Conservation (phyloP, 2,888 invertebrate species). For the Torymus aiolomorphi region DNA sequence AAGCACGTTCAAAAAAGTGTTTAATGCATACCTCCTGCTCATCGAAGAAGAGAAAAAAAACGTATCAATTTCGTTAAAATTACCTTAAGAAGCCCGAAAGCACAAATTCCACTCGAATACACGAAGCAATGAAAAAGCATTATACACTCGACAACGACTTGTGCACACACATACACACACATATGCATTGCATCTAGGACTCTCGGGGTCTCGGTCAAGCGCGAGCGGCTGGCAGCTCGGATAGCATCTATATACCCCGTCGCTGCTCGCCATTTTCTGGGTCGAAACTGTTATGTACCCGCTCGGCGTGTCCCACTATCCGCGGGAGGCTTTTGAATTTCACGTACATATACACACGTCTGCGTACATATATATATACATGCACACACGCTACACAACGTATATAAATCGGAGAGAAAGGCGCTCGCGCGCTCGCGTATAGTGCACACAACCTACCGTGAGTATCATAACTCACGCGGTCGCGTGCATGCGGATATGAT, state of each 20-base stretch:
- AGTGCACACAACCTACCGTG: no score
- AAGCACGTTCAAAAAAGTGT: no score
- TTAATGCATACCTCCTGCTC: no score
- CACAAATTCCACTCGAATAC: no score
- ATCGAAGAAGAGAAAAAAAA: no score
- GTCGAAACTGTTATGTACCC: conserved; percentile 28
- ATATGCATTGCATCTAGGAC: no score
- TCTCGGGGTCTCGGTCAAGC: conserved; percentile 18
- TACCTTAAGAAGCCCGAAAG: no score
- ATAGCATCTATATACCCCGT: conserved; percentile 4
- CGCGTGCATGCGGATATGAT: background rate
- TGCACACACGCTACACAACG: no score
- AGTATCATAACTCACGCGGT: conserved; percentile 15
- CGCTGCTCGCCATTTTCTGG: conserved; percentile 25
- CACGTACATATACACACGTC: background rate
- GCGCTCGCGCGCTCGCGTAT: background rate
- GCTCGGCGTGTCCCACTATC: conserved; percentile 21
- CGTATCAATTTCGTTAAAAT: no score
- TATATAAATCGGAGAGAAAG: conserved; percentile 37
- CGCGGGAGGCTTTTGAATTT: conserved; percentile 39
- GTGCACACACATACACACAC: no score
- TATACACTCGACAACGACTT: no score
- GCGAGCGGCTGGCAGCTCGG: background rate
- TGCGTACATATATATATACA: background rate
- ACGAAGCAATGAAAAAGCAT: no score